A percentile compares a stretch with the other conserved stretches of the same genome.
phyloP scores from a whole-genome alignment of 2,797 vertebrate species.

The Morelia viridis region DNA sequence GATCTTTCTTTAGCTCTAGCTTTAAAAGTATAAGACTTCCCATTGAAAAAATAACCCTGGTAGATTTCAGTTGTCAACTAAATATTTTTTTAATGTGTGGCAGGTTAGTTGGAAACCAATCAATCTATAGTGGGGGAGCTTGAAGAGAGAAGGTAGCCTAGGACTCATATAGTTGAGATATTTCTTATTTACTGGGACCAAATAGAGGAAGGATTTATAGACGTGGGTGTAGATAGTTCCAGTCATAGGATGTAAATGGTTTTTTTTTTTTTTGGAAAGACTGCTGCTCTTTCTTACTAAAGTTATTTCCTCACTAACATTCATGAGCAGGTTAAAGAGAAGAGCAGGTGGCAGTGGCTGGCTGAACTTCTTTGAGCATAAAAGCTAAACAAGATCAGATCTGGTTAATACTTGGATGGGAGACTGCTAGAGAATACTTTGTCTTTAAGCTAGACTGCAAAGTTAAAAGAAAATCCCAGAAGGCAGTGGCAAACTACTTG shows the following conservation, averaged over 20 bases:
- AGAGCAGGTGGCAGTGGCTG: neutral
- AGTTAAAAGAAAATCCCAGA: neutral
- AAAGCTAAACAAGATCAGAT: neutral
- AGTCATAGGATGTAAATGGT: neutral
- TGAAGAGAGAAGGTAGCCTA: neutral
- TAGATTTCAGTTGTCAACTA: neutral
- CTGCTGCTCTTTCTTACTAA: neutral
- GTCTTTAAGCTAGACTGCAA: neutral
- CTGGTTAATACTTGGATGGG: neutral
- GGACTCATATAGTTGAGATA: neutral
- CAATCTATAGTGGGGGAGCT: neutral
- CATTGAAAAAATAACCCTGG: neutral
- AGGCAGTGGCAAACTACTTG: neutral
- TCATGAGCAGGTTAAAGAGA: neutral
- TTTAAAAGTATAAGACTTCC: slow-evolving; percentile 14
- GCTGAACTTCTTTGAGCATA: neutral
- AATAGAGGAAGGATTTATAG: neutral
- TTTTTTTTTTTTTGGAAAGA: neutral
- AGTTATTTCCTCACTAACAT: neutral
- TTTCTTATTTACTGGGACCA: neutral
- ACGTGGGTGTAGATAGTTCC: neutral
- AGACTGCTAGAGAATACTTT: neutral
- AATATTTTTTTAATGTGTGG: neutral
- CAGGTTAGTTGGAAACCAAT: neutral
- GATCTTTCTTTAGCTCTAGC: neutral